Conservation (phyloP, 1,140 invertebrate species). For the Drosophila ercepeae region DNA sequence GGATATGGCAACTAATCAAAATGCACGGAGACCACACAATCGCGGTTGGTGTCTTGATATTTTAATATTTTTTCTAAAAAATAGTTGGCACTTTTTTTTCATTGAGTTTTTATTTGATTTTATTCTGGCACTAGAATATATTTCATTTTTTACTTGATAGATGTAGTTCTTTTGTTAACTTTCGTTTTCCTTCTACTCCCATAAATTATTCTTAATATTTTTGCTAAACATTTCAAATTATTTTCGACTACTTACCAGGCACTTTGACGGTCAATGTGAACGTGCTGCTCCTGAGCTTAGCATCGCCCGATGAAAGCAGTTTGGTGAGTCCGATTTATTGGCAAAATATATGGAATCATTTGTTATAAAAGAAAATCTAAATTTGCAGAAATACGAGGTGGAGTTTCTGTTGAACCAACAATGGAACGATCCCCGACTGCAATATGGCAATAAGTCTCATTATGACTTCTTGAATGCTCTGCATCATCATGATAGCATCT, state of each 20-base stretch:
- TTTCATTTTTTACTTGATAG: too few relatives aligned
- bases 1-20: conserved; percentile 86
- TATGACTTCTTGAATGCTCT: conserved; percentile 95
- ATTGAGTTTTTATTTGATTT: background rate
- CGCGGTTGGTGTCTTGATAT: conserved; percentile 74
- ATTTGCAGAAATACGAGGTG: conserved; percentile 95
- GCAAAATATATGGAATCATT: background rate
- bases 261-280: conserved; percentile 96
- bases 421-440: conserved; percentile 94
- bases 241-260: conserved; percentile 86
- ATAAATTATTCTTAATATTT: background rate
- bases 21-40: conserved; percentile 81
- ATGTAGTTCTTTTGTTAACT: background rate
- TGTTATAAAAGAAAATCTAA: background rate
- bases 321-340: conserved; percentile 88
- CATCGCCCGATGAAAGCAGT: conserved; percentile 97
- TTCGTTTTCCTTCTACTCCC: too few relatives aligned
- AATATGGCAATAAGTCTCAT: conserved; percentile 92
- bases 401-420: conserved; percentile 95
- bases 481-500: conserved; percentile 94
- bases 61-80: background rate
- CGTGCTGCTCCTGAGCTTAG: conserved; percentile 95
- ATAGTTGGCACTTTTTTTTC: background rate
- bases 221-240: too few relatives aligned
- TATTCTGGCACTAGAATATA: background rate